Percentiles rank a stretch among this genome's conserved stretches.
Evolutionary conservation across 1,140 invertebrate genomes (phyloP).

Genomic region (Aphelenchoides besseyi): DNA sequence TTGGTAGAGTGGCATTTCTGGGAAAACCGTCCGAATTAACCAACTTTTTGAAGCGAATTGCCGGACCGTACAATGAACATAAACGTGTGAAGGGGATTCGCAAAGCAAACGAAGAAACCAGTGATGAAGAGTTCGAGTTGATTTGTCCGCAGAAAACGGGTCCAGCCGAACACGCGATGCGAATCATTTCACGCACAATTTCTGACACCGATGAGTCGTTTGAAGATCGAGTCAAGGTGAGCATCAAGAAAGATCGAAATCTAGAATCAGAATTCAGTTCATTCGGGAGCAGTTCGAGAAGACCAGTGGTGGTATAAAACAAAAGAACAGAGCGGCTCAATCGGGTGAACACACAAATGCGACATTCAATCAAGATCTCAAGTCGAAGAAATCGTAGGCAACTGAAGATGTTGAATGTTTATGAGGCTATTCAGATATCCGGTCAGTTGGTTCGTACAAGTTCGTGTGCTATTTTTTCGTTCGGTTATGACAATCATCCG

Average conservation of each 20-base stretch:
- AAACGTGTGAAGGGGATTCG: neutral
- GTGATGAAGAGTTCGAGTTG: neutral
- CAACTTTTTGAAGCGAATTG: constrained; percentile 64
- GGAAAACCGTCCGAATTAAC: constrained; percentile 27
- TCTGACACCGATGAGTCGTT: constrained; percentile 55
- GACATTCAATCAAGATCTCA: constrained; percentile 35
- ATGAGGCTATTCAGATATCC: constrained; percentile 70
- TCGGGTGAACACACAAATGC: constrained; percentile 5
- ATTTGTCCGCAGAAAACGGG: constrained; percentile 69
- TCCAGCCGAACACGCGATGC: constrained; percentile 72
- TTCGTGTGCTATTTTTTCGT: constrained; percentile 80
- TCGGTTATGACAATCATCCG: constrained; percentile 80
- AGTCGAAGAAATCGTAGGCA: constrained; percentile 30
- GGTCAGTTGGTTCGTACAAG: constrained; percentile 80
- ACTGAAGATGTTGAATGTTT: neutral
- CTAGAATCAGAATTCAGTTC: constrained; percentile 65
- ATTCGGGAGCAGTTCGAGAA: constrained; percentile 75
- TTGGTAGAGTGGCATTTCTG: constrained; percentile 58
- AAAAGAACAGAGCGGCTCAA: constrained; percentile 14
- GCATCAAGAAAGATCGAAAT: neutral
- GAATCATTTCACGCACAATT: constrained; percentile 66
- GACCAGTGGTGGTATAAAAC: constrained; percentile 71
- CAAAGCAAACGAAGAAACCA: neutral
- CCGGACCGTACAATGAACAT: constrained; percentile 66
- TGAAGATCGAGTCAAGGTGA: constrained; percentile 52